These are phyloP conservation scores for Callospermophilus lateralis DNA, from an alignment of 2,113 vertebrate species.

Conservation along the genomic window DNA sequence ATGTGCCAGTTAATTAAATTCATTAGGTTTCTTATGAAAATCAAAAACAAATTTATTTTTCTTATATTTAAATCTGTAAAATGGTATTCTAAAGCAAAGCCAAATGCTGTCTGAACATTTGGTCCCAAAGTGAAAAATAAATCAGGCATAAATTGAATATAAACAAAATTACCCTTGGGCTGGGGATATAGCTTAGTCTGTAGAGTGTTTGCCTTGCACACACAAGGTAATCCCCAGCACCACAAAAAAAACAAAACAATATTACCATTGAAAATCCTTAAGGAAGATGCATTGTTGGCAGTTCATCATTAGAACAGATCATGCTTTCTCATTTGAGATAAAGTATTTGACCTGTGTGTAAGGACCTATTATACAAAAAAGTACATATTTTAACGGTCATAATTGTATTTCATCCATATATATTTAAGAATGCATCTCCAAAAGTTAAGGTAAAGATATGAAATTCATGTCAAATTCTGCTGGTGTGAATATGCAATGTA, in stretches of 20 bases:
- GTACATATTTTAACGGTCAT: not conserved
- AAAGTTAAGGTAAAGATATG: not conserved
- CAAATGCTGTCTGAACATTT: not conserved
- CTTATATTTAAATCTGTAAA: not conserved
- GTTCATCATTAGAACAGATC: not conserved
- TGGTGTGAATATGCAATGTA: not conserved
- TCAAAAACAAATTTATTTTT: constrained; percentile 32
- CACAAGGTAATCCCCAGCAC: no score
- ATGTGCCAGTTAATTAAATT: constrained; percentile 45
- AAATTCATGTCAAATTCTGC: constrained; percentile 3
- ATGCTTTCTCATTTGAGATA: not conserved
- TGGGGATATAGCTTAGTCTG: no score
- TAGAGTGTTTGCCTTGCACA: no score
- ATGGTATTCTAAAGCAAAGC: not conserved
- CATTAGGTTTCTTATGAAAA: constrained; percentile 46
- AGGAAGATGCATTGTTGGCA: not conserved
- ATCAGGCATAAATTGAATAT: not conserved
- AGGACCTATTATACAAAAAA: not conserved
- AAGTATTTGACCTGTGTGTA: not conserved
- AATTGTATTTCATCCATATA: not conserved
- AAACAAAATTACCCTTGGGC: not conserved
- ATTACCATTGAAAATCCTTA: not conserved
- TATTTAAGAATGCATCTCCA: not conserved
- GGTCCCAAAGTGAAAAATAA: not conserved
- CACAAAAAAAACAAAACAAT: not conserved